Percentiles rank a stretch among this genome's conserved stretches.
Conservation (phyloP, 1,140 invertebrate species). For the Apocrypta bakeri region DNA sequence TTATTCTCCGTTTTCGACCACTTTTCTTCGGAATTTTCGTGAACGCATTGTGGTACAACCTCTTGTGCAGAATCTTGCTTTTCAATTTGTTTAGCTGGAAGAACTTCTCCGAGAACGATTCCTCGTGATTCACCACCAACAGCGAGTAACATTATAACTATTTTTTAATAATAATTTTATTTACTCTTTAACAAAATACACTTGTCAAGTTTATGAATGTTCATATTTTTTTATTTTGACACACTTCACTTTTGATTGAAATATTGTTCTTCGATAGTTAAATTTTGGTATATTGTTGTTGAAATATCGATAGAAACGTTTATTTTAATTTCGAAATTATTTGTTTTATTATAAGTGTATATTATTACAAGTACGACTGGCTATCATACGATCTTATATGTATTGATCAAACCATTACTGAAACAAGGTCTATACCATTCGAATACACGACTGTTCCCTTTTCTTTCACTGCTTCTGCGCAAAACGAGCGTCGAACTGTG, state of each 20-base stretch:
- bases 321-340: no score
- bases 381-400: neutral
- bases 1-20: neutral
- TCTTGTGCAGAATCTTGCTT: constrained; percentile 65
- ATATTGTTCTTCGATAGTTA: no score
- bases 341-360: no score
- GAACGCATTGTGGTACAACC: neutral
- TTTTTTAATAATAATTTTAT: neutral
- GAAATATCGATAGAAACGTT: no score
- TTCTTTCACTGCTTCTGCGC: neutral
- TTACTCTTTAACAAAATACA: neutral
- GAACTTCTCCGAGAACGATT: constrained; percentile 71
- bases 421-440: neutral
- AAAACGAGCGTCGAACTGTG: neutral
- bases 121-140: constrained; percentile 67
- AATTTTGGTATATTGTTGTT: no score
- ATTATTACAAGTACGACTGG: no score
- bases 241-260: no score
- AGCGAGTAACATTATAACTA: constrained; percentile 62
- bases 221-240: no score
- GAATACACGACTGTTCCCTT: neutral
- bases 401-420: neutral
- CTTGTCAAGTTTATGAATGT: neutral
- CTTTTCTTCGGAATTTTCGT: neutral
- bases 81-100: constrained; percentile 64